Base-by-base conservation (phyloP, 2,888 invertebrate genomes). In the Cephus runcator region DNA sequence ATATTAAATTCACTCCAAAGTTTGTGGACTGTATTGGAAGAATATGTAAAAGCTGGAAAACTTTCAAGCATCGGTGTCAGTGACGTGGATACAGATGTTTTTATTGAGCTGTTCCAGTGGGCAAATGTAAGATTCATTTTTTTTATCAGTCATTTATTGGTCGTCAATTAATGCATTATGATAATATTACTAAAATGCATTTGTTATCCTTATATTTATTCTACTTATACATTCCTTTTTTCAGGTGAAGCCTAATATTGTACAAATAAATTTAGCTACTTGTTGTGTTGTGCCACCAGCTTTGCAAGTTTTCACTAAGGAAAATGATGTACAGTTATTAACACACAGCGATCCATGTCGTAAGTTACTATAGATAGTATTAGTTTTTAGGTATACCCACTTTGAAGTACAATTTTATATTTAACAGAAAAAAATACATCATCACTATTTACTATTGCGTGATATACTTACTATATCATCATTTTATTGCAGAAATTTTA, bases 301-400 rank as follows among this genome's bases (percentile, higher is more conserved):
- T 3, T 93, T 99, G 83, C 96, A 97, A 91, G 94, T 95, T 82
- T 99, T 97, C 92, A 98, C 99, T 81, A 96, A 96, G 86, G 95
- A 96, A 83, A 95, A 98, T 87, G 97, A 97, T 87, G 96, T 99
- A 81, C 98, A 98, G 90, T 92, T 99, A 69, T 93, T 99, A 34
- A 99, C 99, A 0, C 99, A 99, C 91, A 98, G 97, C 87, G 99
- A 99, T 92, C 97, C 98, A 0, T 95, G 95, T 89, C 96, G 97
- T 97, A 92, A 92, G 91, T 87, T 56, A 56, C 9, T 56, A 23
- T 23, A 79, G 76, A 12, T 74, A 36, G 36, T 69, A 69, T 73
- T 36, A 74, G 35, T 31, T 78, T 71, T 74, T 4, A 77, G 11
- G 71, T 34, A 76, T 76, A 33, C 82, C 73, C 68, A 78, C 23